These are phyloP conservation scores for Turnix velox DNA, from an alignment of 2,113 vertebrate genomes.

Conservation along the genomic window DNA sequence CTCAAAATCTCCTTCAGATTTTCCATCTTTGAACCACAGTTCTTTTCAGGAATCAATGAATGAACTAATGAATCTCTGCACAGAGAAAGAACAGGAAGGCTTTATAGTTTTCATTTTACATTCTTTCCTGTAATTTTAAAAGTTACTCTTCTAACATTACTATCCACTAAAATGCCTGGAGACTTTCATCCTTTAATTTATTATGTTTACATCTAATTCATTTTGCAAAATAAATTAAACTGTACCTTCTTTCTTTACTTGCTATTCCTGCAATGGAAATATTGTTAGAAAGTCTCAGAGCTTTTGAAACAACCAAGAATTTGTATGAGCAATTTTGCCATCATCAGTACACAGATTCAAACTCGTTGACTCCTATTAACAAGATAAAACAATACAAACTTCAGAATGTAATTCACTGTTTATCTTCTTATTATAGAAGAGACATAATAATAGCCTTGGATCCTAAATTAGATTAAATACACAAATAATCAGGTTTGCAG, in stretches of 20 bases:
- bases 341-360: background rate
- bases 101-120: background rate
- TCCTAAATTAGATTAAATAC: background rate
- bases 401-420: background rate
- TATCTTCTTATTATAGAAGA: background rate
- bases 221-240: background rate
- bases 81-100: background rate
- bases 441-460: background rate
- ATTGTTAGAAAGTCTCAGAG: background rate
- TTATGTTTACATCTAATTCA: background rate
- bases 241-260: background rate
- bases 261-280: background rate
- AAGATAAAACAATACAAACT: background rate
- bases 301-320: background rate
- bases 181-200: background rate
- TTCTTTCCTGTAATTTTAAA: background rate
- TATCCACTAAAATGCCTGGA: background rate
- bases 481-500: background rate
- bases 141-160: background rate
- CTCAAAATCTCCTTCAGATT: background rate
- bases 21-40: background rate
- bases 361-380: background rate
- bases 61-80: background rate
- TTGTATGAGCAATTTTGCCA: background rate
- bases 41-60: background rate